Conservation (phyloP, 1,140 invertebrate species). For the Rhysida immarginata region DNA sequence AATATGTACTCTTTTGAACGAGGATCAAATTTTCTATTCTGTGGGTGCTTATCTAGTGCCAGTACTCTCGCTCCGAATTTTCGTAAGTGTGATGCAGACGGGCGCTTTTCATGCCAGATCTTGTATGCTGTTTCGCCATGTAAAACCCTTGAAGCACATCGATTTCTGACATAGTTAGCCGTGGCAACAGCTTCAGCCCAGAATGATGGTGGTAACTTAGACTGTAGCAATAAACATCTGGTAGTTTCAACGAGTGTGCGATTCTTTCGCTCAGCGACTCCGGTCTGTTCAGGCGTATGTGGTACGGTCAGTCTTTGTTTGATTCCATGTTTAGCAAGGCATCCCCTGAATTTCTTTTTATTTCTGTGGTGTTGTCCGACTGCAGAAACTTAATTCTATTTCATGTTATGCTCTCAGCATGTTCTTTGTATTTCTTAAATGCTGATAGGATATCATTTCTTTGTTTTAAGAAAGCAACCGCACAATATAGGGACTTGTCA, state of each 20-base stretch:
- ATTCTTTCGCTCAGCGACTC: slow-evolving; percentile 17
- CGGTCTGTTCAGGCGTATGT: slow-evolving; percentile 26
- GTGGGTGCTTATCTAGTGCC: not conserved
- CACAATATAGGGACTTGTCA: slow-evolving; percentile 21
- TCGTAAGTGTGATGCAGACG: not conserved
- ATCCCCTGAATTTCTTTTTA: not conserved
- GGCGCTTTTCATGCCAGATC: not conserved
- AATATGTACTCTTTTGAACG: not conserved
- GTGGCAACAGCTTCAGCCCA: slow-evolving; percentile 34
- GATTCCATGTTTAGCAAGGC: not conserved
- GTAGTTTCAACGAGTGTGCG: slow-evolving; percentile 22
- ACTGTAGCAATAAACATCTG: slow-evolving; percentile 25
- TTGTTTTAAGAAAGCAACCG: slow-evolving; percentile 14
- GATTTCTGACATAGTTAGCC: slow-evolving; percentile 29
- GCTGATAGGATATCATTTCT: slow-evolving; percentile 17
- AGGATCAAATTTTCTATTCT: not conserved
- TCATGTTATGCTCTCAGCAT: not conserved
- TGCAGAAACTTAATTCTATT: not conserved
- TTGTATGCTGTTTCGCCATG: not conserved
- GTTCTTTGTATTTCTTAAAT: not conserved
- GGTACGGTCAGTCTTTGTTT: slow-evolving; percentile 3
- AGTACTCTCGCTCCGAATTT: not conserved
- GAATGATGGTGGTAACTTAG: slow-evolving; percentile 22
- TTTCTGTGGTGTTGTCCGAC: slow-evolving; percentile 5
- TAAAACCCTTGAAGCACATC: slow-evolving; percentile 3